These are phyloP conservation scores for Rhinoderma darwinii DNA, from an alignment of 2,113 vertebrate species.

Conservation along the genomic window DNA sequence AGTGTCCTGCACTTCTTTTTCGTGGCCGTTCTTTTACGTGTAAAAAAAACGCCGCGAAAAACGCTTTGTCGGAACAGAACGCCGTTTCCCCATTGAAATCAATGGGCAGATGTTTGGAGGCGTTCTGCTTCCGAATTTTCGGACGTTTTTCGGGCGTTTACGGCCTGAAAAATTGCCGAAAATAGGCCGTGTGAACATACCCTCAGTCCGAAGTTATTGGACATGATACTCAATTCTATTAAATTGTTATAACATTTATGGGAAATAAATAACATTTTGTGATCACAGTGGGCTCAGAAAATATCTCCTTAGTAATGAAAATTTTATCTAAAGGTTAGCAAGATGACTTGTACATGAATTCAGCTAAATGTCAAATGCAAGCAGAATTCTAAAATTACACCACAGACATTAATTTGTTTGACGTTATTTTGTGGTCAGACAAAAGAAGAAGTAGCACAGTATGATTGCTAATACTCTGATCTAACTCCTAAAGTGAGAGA, in stretches of 20 bases:
- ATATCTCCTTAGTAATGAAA: slow-evolving; percentile 37
- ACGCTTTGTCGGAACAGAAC: no score
- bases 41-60: no score
- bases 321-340: slow-evolving; percentile 46
- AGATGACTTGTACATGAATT: slow-evolving; percentile 49
- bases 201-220: background rate
- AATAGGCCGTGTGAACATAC: no score
- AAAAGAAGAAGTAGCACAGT: slow-evolving; percentile 53
- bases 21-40: no score
- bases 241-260: background rate
- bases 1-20: no score
- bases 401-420: slow-evolving; percentile 6
- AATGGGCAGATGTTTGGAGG: no score
- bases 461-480: slow-evolving; percentile 53
- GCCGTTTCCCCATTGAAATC: no score
- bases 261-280: slow-evolving; percentile 35
- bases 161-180: no score
- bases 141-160: no score
- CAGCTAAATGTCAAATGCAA: slow-evolving; percentile 52
- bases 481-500: slow-evolving; percentile 56
- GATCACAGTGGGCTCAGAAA: background rate
- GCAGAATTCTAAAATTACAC: slow-evolving; percentile 57
- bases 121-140: no score
- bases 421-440: slow-evolving; percentile 52
- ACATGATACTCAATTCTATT: background rate